These are phyloP conservation scores for Lucinisca nassula DNA, from an alignment of 2,888 invertebrate genomes.

Conservation along the genomic window DNA sequence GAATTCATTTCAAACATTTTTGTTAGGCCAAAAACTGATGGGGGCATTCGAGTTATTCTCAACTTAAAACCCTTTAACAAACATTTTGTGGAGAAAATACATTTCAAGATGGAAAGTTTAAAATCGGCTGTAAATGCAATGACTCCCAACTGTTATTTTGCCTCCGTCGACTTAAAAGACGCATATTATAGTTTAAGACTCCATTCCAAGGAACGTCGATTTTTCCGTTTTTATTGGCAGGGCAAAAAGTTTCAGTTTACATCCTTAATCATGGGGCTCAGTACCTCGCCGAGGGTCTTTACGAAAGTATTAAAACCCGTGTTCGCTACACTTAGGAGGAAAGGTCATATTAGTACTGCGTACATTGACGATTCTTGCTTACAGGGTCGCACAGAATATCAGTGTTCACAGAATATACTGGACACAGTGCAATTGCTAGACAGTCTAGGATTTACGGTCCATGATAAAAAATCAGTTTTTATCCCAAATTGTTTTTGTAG, in stretches of 20 bases:
- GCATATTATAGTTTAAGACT: not conserved
- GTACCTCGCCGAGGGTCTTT: not conserved
- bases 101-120: not conserved
- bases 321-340: not conserved
- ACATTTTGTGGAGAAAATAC: not conserved
- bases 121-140: not conserved
- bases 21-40: too few species aligned
- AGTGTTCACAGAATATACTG: not conserved
- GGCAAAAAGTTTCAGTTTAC: not conserved
- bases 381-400: not conserved
- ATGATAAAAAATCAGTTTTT: slow-evolving; percentile 58
- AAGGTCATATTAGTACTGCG: not conserved
- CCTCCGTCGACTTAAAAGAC: not conserved
- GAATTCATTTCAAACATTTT: too few species aligned
- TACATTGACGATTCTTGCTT: not conserved
- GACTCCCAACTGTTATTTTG: not conserved
- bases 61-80: not conserved
- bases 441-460: slow-evolving; percentile 9
- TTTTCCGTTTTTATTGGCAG: not conserved
- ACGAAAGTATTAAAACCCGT: too few species aligned
- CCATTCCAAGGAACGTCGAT: not conserved
- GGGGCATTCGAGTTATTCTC: too few species aligned
- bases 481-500: too few species aligned
- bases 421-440: not conserved
- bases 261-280: not conserved